Evolutionary conservation across 1,140 invertebrate species (phyloP), one percentile per base, ranked within the genome.

Genomic region (Drosophila willistoni): DNA sequence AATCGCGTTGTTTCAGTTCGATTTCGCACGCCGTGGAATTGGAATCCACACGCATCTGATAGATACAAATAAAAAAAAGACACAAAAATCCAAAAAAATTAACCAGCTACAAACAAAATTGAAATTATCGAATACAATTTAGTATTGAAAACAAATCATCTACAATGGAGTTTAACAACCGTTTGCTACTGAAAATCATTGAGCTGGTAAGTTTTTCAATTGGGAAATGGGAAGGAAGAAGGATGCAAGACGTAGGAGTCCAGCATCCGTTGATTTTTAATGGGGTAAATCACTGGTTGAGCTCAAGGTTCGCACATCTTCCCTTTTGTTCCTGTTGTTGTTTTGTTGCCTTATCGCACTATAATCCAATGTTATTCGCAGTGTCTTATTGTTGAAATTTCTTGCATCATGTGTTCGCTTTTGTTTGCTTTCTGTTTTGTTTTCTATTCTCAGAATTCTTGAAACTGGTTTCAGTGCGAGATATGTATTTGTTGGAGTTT

Each of bases 141-240:
- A 62, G 44, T 61, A 73, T 33, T 14, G 41, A 44, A 55, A 39
- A 42, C 7, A 29, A 63, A 17, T n/a, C n/a, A 73, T 19, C 42
- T 33, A 67, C 56, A 29, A 91, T 91, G 90, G 84, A 91, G 75
- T 89, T 90, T 68, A 91, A 91, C 74, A 91, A 91, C 81, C 90
- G 90, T 77, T 71, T 90, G 51, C 62, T 91, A 56, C 70, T 91
- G 63, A 91, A 91, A 77, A 86, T 91, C 57, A 90, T 91, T 47
- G 87, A 91, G 82, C 68, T 91, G 90, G 90, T 91, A 55, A 91
- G 90, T 78, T n/a, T 9, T 13, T 39, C 34, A 2, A 36, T 42
- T 44, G 2, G 14, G 29, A 33, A 29, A 14, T 3, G 10, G 41
- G 2, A 33, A 7, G 47, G 13, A 22, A 10, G 44, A 17, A 12